Base-by-base conservation (phyloP, 1,140 invertebrate genomes). In the Musca domestica region DNA sequence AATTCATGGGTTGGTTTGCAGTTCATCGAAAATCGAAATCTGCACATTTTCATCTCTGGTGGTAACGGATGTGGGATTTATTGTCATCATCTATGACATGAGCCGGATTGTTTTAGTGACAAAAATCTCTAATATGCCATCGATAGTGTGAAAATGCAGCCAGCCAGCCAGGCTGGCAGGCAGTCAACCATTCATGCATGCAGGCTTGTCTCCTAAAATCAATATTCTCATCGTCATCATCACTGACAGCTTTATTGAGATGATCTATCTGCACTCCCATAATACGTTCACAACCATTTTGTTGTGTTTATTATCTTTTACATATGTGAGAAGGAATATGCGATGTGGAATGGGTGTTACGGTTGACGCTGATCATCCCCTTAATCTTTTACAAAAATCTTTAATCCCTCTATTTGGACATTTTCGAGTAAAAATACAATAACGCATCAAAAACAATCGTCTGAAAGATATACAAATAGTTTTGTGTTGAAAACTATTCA, bases 71-170 rank as follows among this genome's bases (percentile, higher is more conserved):
- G 14, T 58, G 25, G 34, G 41, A 47, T 15, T 48, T 10, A 46
- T 22, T 46, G 14, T 14, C 17, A 19, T 20, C 17, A 20, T 23
- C 17, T 19, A 23, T 52, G 22, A 52, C 49, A 52, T 20, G 20
- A 34, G 15, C 56, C 17, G 19, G 17, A 61, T 17, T 41, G 30
- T 61, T 15, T 58, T 30, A 27, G 25, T 19, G 15, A 61, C 27
- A 61, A 61, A 34, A 61, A 34, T 27, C 41, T 49, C 46, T 64
- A 64, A 64, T 64, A 49, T 46, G 63, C 46, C 47, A 48, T 49
- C 22, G 63, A 61, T 61, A 49, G 63, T 63, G 25, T 64, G n/a
- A 6, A 52, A 52, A 20, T 52, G 49, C 22, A 52, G 49, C 3
- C 49, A 52, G 6, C 2, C 49, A 52, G 34, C 2, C 34, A 41